A percentile compares a stretch with the other conserved stretches of the same genome.
Conservation (phyloP, 2,888 invertebrate species). For the Epistrophella euchroma region DNA sequence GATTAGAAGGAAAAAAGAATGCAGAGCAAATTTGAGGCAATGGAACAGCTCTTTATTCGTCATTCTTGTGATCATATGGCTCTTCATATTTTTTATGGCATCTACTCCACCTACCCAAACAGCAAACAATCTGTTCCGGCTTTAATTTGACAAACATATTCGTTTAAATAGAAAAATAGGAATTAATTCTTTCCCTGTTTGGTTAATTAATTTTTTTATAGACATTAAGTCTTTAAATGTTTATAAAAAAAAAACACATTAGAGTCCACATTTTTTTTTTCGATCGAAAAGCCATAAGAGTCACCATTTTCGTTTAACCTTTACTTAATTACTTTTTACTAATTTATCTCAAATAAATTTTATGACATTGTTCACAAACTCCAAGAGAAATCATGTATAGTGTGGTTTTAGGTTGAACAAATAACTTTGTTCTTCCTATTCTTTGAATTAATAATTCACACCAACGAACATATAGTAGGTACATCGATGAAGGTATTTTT, state of each 20-base stretch:
- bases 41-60: too few relatives aligned
- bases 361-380: not conserved
- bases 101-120: not conserved
- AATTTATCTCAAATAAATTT: not conserved
- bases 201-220: not conserved
- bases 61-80: too few relatives aligned
- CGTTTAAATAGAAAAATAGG: not conserved
- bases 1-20: too few relatives aligned
- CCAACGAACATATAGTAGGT: not conserved
- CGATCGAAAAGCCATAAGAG: not conserved
- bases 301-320: not conserved
- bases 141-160: not conserved
- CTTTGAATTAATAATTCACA: not conserved
- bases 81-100: not conserved
- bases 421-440: not conserved
- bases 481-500: not conserved
- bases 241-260: not conserved
- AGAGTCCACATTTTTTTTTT: not conserved
- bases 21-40: too few relatives aligned
- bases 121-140: not conserved
- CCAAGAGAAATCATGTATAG: not conserved
- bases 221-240: not conserved
- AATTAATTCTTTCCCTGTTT: not conserved
- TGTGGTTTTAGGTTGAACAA: not conserved
- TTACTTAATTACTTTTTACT: not conserved